These are phyloP conservation scores for Odontothrips loti DNA, from an alignment of 2,888 invertebrate species.

Conservation along the genomic window DNA sequence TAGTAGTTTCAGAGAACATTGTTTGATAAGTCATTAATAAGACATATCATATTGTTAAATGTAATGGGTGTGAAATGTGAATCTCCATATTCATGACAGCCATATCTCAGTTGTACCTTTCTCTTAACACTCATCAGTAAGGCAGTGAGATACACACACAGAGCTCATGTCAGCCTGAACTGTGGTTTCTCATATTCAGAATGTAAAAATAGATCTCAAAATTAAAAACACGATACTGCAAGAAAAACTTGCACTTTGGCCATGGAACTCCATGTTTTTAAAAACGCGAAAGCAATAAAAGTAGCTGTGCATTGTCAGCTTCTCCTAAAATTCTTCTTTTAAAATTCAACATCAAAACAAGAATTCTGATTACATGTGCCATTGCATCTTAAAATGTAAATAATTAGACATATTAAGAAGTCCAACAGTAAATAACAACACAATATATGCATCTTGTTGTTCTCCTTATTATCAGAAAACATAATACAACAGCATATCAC, in stretches of 20 bases:
- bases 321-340: not conserved
- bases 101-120: too few relatives aligned
- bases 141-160: too few relatives aligned
- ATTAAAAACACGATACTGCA: not conserved
- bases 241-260: too few relatives aligned
- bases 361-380: not conserved
- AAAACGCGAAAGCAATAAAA: too few relatives aligned
- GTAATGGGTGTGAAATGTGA: too few relatives aligned
- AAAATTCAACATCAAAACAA: not conserved
- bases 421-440: not conserved
- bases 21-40: too few relatives aligned
- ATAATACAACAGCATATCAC: slow-evolving; percentile 15
- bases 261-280: too few relatives aligned
- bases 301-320: not conserved
- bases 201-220: not conserved
- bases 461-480: not conserved
- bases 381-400: not conserved
- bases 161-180: too few relatives aligned
- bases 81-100: too few relatives aligned
- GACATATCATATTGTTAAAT: too few relatives aligned
- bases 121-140: too few relatives aligned
- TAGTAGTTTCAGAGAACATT: too few relatives aligned
- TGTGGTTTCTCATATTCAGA: not conserved
- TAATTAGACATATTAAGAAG: not conserved
- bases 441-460: slow-evolving; percentile 6